Evolutionary conservation across 2,113 vertebrate species (phyloP), one percentile per base, ranked within the genome.

Genomic region (Chionis minor): DNA sequence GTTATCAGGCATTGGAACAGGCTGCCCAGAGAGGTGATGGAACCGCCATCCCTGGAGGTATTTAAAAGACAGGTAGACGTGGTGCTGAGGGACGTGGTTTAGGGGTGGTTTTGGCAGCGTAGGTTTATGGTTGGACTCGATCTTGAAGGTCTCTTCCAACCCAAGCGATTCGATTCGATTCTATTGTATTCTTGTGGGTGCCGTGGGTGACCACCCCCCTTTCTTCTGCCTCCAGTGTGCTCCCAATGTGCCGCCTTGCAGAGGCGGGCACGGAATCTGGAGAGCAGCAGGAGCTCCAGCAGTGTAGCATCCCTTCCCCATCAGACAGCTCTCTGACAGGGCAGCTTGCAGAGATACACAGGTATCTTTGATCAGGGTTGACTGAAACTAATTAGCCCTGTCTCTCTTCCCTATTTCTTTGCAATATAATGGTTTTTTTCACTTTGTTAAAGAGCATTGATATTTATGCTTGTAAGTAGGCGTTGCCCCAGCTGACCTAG

Each of bases 161-260:
- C 38, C 38, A 38, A 38, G 38, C 38, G 38, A 38, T 38, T 38
- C 38, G 8, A 38, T 38, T 38, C 38, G 38, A 38, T 38, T 38
- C 38, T 38, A 38, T 9, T 38, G 8, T 38, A 38, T 9, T 38
- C 38, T 9, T 14, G 28, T 21, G 21, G 32, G 15, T 83, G 27
- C 23, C n/a, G 42, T 22, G 24, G 28, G 62, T 35, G 38, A 51
- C 14, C 2, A 1, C 14, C 6, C 1, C 1, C 19, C 14, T 74
- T 22, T 47, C 49, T 59, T n/a, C 74, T 44, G 54, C n/a, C 23
- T 58, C 42, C 30, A 55, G 10, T 27, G 61, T 1, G 1, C 38
- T 88, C 44, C 22, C 30, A 30, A 26, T 1, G 23, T 4, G 27
- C 13, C 0, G 0, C 33, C 32, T 45, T 2, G 10, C 49, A 66